Evolutionary conservation across 1,140 invertebrate species (phyloP).

Genomic region (Phymastichus coffea): DNA sequence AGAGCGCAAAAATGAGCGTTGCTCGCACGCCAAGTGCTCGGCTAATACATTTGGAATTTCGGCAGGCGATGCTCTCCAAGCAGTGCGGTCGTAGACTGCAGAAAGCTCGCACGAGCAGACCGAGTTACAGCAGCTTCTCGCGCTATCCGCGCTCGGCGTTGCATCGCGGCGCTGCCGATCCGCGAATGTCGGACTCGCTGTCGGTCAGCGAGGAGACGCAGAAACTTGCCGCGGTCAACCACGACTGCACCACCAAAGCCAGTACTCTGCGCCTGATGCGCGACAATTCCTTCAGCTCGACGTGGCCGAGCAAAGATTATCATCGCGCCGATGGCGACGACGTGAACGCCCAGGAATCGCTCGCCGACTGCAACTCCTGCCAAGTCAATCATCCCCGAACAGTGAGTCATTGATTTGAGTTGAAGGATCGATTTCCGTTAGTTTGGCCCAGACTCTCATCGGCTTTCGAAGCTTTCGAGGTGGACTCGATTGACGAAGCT

Average conservation of each 20-base stretch:
- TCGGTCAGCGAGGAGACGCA: slow-evolving; percentile 45
- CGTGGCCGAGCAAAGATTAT: background rate
- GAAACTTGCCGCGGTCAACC: slow-evolving; percentile 28
- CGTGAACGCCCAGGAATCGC: background rate
- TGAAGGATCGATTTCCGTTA: no score
- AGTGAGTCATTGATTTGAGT: background rate
- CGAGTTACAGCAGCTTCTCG: slow-evolving; percentile 46
- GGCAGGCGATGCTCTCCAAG: slow-evolving; percentile 54
- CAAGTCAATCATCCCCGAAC: background rate
- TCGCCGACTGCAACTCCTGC: no score
- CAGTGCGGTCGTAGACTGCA: slow-evolving; percentile 44
- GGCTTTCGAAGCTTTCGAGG: no score
- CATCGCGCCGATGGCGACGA: slow-evolving; percentile 7
- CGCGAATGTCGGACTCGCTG: slow-evolving; percentile 38
- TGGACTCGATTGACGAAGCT: no score
- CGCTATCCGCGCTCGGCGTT: slow-evolving; percentile 37
- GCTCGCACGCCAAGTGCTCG: no score
- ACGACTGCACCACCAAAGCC: background rate
- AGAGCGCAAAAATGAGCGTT: no score
- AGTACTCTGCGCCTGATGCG: background rate
- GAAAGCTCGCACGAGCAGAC: slow-evolving; percentile 32
- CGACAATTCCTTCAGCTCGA: background rate
- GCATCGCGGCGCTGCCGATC: slow-evolving; percentile 26
- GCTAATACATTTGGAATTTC: no score
- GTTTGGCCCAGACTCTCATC: no score